phyloP scores from a whole-genome alignment of 2,113 vertebrate species.

The Vidua macroura region DNA sequence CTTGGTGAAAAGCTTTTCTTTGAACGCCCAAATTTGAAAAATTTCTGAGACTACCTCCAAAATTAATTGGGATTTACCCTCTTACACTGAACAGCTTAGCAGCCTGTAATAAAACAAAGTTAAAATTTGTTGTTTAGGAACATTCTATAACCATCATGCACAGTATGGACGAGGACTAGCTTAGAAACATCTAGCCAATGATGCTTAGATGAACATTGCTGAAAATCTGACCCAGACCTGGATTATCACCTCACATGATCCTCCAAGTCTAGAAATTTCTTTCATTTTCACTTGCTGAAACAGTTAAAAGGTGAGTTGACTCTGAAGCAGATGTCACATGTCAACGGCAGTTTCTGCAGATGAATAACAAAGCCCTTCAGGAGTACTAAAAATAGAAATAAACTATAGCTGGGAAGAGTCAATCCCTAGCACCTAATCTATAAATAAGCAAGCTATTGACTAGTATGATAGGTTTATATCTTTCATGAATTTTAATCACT shows the following conservation, averaged over 20 bases:
- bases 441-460: not conserved
- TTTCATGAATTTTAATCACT: not conserved
- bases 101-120: not conserved
- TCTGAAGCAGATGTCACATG: not conserved
- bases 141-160: not conserved
- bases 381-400: slow-evolving; percentile 22
- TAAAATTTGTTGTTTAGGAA: not conserved
- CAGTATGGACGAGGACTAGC: not conserved
- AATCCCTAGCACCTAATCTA: not conserved
- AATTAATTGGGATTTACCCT: not conserved
- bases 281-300: not conserved
- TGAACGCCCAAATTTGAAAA: not conserved
- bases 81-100: not conserved
- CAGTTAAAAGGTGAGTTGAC: not conserved
- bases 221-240: not conserved
- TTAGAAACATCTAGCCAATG: not conserved
- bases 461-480: not conserved
- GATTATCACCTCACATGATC: not conserved
- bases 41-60: not conserved
- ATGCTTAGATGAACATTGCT: not conserved
- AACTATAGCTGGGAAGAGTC: not conserved
- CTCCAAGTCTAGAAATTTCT: not conserved
- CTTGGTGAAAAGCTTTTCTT: not conserved
- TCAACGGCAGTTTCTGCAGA: slow-evolving; percentile 14
- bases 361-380: slow-evolving; percentile 22